Evolutionary conservation across 2,888 invertebrate species (phyloP).

Genomic region (Elysia crispata): DNA sequence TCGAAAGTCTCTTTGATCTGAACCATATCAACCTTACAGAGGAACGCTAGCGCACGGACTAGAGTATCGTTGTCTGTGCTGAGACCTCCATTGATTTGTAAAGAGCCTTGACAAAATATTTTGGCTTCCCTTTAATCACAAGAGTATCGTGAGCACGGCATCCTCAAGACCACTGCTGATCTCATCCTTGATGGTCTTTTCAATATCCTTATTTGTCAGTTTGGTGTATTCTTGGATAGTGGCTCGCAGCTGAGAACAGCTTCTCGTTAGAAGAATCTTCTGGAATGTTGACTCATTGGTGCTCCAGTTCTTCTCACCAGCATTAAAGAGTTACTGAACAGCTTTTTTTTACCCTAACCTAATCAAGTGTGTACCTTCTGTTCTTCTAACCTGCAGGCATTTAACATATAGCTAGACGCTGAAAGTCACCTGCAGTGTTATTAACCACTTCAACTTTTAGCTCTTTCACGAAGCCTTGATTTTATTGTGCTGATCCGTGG

Average conservation of each 20-base stretch:
- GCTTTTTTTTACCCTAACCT: too few relatives aligned
- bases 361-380: too few relatives aligned
- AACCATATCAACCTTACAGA: constrained; percentile 76
- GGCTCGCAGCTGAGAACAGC: constrained; percentile 89
- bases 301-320: constrained; percentile 74
- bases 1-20: constrained; percentile 77
- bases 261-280: constrained; percentile 81
- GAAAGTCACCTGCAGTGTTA: too few relatives aligned
- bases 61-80: constrained; percentile 75
- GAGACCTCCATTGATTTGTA: constrained; percentile 73
- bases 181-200: constrained; percentile 69
- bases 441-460: too few relatives aligned
- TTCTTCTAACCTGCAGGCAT: too few relatives aligned
- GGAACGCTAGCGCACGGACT: constrained; percentile 70
- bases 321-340: constrained; percentile 65
- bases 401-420: too few relatives aligned
- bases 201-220: constrained; percentile 80
- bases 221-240: constrained; percentile 86
- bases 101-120: constrained; percentile 74
- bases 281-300: constrained; percentile 77
- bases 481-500: too few relatives aligned
- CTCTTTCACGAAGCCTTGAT: too few relatives aligned
- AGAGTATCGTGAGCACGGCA: too few relatives aligned
- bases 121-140: constrained; percentile 73
- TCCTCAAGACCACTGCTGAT: constrained; percentile 70